Evolutionary conservation across 2,113 vertebrate species (phyloP), one percentile per base, ranked within the genome.

Genomic region (Brienomyrus longianalis): DNA sequence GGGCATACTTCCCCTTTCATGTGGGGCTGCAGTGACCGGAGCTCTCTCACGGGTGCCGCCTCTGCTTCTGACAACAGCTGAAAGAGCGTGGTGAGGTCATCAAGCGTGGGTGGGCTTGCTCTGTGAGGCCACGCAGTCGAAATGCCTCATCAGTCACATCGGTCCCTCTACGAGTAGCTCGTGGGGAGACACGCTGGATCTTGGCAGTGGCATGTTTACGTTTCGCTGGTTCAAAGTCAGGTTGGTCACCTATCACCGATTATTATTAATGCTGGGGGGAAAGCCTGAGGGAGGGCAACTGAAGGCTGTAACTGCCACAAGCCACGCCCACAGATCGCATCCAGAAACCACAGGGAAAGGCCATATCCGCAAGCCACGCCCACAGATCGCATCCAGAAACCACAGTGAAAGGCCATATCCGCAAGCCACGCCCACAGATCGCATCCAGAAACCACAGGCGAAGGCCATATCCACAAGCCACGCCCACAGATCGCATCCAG

Each of bases 1-100:
- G 88, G 88, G 70, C 74, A 43, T 31, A 21, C 15, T 27, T 74
- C 74, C 48, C 70, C 70, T 89, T 89, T 89, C 88, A 89, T 89
- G 27, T 45, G 17, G 8, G 50, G 48, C 88, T 31, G 21, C 51
- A 74, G 74, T 31, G 66, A 54, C 88, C 48, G 23, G 48, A 35
- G 66, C 70, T 2, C 39, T 35, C 47, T 54, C 62, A 3, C 48
- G 10, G n/a, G 85, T 7, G 2, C 51, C 51, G 31, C 31, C 50
- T 21, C 85, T 13, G 13, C 48, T 5, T 10, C 74, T 56, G 19
- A 87, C n/a, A 5, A 87, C 51, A 51, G 31, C 83, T 5, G n/a
- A n/a, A 15, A 15, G 88, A 27, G 15, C 62, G 19, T 7, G 66
- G 15, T 11, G 31, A 43, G 74, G 70, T 39, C 15, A 43, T 10